A percentile compares a stretch with the other conserved stretches of the same genome.
phyloP scores from a whole-genome alignment of 1,140 invertebrate species.

The Calosoma granatense region DNA sequence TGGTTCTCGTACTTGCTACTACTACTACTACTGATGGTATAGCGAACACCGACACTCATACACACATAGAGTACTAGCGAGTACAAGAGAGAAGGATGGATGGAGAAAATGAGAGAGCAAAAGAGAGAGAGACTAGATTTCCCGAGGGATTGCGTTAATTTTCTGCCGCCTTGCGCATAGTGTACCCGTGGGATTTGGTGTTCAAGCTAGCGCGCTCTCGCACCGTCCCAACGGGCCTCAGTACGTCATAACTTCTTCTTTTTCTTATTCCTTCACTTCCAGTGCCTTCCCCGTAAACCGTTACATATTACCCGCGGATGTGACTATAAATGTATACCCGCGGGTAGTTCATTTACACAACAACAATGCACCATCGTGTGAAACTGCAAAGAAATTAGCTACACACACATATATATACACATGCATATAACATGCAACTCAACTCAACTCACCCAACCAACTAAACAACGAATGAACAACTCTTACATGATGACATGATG shows the following conservation, averaged over 20 bases:
- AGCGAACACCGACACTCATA: neutral
- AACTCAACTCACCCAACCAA: too few species aligned
- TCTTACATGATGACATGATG: too few species aligned
- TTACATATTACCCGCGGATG: slow-evolving; percentile 19
- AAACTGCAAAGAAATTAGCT: slow-evolving; percentile 1
- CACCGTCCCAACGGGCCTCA: slow-evolving; percentile 22
- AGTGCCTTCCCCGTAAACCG: slow-evolving; percentile 17
- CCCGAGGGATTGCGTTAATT: slow-evolving; percentile 54
- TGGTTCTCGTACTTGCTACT: slow-evolving; percentile 13
- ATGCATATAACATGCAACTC: neutral
- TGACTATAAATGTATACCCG: slow-evolving; percentile 5
- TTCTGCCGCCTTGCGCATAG: slow-evolving; percentile 60
- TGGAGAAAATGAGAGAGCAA: neutral
- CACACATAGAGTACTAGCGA: too few species aligned
- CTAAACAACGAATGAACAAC: too few species aligned
- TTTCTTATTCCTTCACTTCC: slow-evolving; percentile 17
- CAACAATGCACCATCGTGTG: slow-evolving; percentile 3
- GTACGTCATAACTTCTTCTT: slow-evolving; percentile 31
- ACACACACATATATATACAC: neutral
- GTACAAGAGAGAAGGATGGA: neutral
- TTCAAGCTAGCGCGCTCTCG: slow-evolving; percentile 33
- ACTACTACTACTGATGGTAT: slow-evolving; percentile 10
- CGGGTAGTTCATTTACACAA: neutral
- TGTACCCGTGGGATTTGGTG: slow-evolving; percentile 43
- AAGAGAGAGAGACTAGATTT: slow-evolving; percentile 42